Evolutionary conservation across 1,140 invertebrate genomes (phyloP).

Genomic region (Periplaneta americana): DNA sequence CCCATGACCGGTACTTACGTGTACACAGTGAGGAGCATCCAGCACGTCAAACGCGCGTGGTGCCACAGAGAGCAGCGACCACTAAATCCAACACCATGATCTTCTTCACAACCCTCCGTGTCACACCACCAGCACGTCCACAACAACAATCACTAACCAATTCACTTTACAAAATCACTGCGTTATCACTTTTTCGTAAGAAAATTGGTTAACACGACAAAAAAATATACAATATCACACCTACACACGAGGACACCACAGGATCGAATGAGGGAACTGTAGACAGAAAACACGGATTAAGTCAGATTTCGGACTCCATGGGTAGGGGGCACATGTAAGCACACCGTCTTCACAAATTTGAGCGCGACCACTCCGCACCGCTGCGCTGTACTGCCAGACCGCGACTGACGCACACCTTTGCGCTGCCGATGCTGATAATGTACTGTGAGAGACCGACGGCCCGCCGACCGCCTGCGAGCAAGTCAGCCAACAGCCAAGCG

Average conservation of each 20-base stretch:
- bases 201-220: no score
- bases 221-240: no score
- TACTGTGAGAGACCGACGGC: background rate
- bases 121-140: background rate
- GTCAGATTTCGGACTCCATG: no score
- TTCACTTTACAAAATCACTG: no score
- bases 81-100: background rate
- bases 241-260: background rate
- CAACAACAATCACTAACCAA: background rate
- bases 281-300: no score
- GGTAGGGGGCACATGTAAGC: no score
- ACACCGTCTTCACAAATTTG: no score
- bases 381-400: background rate
- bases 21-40: conserved; percentile 14
- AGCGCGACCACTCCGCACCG: no score
- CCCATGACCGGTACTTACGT: conserved; percentile 8
- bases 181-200: background rate
- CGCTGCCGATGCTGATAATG: background rate
- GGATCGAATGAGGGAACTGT: no score
- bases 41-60: conserved; percentile 6
- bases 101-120: background rate
- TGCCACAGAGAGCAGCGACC: background rate
- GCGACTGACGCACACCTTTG: background rate
- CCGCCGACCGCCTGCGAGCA: background rate
- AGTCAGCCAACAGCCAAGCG: background rate